Evolutionary conservation across 2,797 vertebrate genomes (phyloP).

Genomic region (Eremophila alpestris): DNA sequence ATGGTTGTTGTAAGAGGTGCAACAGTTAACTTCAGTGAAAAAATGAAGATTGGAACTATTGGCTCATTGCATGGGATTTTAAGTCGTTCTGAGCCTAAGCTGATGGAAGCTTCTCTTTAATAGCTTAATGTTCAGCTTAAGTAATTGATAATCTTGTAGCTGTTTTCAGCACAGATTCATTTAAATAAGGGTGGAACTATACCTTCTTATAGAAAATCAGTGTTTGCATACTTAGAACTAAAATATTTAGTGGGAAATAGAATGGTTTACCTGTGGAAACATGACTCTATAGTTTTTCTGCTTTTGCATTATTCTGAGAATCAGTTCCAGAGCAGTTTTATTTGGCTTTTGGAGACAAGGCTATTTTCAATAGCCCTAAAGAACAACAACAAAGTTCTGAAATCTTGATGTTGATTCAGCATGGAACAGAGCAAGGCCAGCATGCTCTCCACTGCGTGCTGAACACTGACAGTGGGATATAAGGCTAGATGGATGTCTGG

Average conservation of each 20-base stretch:
- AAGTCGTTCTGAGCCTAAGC: rapidly evolving
- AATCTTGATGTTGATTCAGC: not conserved
- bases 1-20: not conserved
- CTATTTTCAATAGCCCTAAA: not conserved
- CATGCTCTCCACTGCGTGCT: not conserved
- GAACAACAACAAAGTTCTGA: not conserved
- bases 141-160: not conserved
- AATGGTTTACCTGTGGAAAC: not conserved
- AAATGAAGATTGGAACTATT: not conserved
- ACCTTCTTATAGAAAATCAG: not conserved
- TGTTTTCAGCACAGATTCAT: not conserved
- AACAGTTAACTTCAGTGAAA: not conserved
- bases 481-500: not conserved
- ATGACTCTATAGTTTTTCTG: not conserved
- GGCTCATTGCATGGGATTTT: not conserved
- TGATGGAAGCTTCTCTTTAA: not conserved
- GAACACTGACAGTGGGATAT: not conserved
- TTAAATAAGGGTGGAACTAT: not conserved
- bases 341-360: not conserved
- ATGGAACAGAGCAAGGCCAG: not conserved
- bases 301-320: not conserved
- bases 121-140: not conserved
- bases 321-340: not conserved
- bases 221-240: not conserved
- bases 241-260: not conserved